These are phyloP conservation scores for Otocyon megalotis DNA, from an alignment of 2,113 vertebrate species.

Conservation along the genomic window DNA sequence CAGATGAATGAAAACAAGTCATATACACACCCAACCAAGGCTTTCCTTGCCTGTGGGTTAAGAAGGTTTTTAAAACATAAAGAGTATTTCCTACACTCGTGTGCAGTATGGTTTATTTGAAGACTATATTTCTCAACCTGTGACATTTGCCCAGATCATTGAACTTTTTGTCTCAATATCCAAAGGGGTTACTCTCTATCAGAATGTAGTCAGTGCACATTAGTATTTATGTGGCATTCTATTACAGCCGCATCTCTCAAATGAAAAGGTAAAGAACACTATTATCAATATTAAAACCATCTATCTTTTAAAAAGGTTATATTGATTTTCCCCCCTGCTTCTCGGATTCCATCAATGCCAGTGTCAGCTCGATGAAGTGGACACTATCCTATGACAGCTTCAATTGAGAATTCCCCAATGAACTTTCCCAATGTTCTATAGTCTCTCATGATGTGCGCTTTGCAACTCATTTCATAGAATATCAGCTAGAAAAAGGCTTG, in stretches of 20 bases:
- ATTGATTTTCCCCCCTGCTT: neutral
- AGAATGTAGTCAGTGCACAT: neutral
- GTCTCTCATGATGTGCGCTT: neutral
- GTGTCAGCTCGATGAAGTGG: neutral
- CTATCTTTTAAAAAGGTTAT: constrained; percentile 45
- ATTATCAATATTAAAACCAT: constrained; percentile 42
- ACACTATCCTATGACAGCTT: neutral
- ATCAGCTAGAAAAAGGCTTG: neutral
- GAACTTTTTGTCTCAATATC: neutral
- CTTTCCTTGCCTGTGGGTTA: neutral
- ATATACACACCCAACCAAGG: accelerated
- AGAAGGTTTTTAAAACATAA: neutral
- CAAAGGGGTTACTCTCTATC: neutral
- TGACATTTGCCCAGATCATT: neutral
- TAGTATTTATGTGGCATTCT: neutral
- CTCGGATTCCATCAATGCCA: neutral
- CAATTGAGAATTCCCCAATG: neutral
- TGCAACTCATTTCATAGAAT: neutral
- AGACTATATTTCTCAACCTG: neutral
- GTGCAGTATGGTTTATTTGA: neutral
- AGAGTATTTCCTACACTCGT: neutral
- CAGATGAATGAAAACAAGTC: neutral
- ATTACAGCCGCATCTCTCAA: neutral
- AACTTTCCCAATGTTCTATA: neutral
- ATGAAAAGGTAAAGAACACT: constrained; percentile 3